Evolutionary conservation across 2,888 invertebrate genomes (phyloP), one percentile per base, ranked within the genome.

Genomic region (Yponomeuta plumbellus): DNA sequence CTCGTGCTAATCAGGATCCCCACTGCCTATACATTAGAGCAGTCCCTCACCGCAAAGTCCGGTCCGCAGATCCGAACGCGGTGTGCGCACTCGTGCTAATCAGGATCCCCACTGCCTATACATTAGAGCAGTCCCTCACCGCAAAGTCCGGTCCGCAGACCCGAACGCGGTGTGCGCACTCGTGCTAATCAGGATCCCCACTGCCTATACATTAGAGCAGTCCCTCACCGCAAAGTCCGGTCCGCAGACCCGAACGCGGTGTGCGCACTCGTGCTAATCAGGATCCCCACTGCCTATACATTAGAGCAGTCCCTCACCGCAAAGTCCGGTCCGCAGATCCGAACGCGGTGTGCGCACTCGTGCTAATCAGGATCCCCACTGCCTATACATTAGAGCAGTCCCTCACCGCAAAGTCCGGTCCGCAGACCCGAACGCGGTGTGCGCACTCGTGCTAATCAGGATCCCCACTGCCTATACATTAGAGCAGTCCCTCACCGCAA

Each of bases 161-260:
- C 97, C 97, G 2, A 96, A 96, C 85, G 93, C 94, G 67, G 90
- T 97, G 67, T 80, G 81, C 72, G 89, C 88, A 0, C 89, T 90
- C 69, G 94, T 94, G 67, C 91, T 97, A 68, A 97, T 97, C 8
- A 34, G 34, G 1, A 34, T 34, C 34, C 26, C 26, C 26, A 26
- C 26, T 26, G 5, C 3, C 26, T 26, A 26, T 26, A 34, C 34
- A 1, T 10, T 4, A 34, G 34, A 34, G 8, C 6, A 34, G 34
- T 5, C 34, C 34, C 34, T 34, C 5, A 34, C 34, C 34, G 8
- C 8, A 34, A 5, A 71, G 69, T 68, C 67, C 67, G 11, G 44
- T 21, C 58, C 21, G 2, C 79, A 93, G 96, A 97, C 86, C 97
- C 97, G 2, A 96, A 96, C 85, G 93, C 94, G 67, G 90, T 97